A percentile compares a stretch with the other conserved stretches of the same genome.
These are phyloP conservation scores for Platycheirus albimanus DNA, from an alignment of 2,888 invertebrate genomes.

Conservation along the genomic window DNA sequence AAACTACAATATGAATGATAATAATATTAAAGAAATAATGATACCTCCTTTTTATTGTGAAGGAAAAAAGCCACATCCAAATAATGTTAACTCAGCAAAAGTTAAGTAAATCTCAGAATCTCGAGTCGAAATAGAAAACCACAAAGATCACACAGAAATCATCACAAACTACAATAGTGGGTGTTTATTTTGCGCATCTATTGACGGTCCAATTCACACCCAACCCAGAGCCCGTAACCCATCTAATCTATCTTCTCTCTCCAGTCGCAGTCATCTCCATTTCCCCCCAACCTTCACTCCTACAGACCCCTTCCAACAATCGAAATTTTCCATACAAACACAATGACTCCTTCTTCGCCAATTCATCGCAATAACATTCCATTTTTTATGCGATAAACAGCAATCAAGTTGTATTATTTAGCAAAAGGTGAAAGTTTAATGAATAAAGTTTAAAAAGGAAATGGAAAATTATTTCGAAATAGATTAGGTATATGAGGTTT, in stretches of 20 bases:
- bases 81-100: no score
- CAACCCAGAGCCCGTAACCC: neutral
- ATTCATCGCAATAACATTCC: constrained; percentile 13
- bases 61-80: no score
- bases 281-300: no score
- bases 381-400: constrained; percentile 14
- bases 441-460: neutral
- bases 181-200: neutral
- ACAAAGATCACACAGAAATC: neutral
- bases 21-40: no score
- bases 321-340: constrained; percentile 1
- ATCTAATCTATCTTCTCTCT: constrained; percentile 5
- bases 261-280: neutral
- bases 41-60: no score
- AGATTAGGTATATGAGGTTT: no score
- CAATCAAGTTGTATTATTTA: neutral
- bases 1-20: no score
- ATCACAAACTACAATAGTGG: neutral
- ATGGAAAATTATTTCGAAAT: neutral
- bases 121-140: neutral
- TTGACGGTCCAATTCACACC: constrained; percentile 15
- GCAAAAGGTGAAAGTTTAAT: constrained; percentile 13
- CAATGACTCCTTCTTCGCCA: constrained; percentile 15
- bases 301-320: neutral
- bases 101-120: no score